Evolutionary conservation across 1,140 invertebrate genomes (phyloP), one percentile per base, ranked within the genome.

Genomic region (Oreohelix idahoensis): DNA sequence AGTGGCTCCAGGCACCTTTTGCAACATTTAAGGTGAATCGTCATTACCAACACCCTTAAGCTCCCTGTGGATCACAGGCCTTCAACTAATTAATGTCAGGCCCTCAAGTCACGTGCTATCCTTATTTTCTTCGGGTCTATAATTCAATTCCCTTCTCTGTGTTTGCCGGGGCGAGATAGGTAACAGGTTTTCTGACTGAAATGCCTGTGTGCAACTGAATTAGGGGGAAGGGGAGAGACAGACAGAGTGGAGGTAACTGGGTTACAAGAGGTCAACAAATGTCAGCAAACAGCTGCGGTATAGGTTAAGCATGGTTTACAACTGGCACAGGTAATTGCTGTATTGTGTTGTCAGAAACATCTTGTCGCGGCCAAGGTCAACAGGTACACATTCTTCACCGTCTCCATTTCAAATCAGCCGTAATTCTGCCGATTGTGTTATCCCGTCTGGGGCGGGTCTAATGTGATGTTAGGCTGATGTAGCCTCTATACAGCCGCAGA

Each of bases 371-470:
- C 35, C 4, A 38, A 35, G 35, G 11, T 74, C 36, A 74, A 29
- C 71, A 35, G 35, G 71, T 74, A 38, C 71, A 74, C 71, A 74
- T 74, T 74, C 71, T 45, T 38, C 11, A 15, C 51, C 51, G 51
- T 58, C 51, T 10, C 8, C 10, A 20, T 58, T 58, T 23, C 51
- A 58, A 58, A 58, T 2, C 2, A 8, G 15, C 42, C 42, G 15
- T n/a, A n/a, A n/a, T n/a, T 45, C 42, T 45, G 42, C 42, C 15
- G 42, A 45, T 45, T 45, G 42, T 45, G 42, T 45, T 45, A 45
- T 45, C 5, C 15, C 42, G n/a, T 45, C 42, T 45, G 42, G 15
- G 42, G 42, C 15, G 15, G 5, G 42, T 45, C 15, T 45, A 15
- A 15, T 45, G 42, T 45, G 15, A 8, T 45, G 42, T 45, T 8